Evolutionary conservation across 2,888 invertebrate genomes (phyloP), one percentile per base, ranked within the genome.

Genomic region (Andrena chrysosceles): DNA sequence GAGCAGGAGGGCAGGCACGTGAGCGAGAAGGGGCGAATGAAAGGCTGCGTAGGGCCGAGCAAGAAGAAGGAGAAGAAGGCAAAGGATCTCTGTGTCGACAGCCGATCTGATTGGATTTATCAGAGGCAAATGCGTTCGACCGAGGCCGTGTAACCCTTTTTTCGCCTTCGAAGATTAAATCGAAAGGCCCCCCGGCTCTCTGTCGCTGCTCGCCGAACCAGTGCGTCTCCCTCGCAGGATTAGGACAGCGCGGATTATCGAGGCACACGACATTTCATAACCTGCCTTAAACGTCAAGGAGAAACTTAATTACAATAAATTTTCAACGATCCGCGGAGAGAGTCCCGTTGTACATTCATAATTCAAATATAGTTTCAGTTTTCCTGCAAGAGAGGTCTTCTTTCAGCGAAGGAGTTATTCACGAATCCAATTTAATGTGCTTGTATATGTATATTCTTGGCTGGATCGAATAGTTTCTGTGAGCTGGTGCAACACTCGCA

Each of bases 51-150:
- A 52, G 67, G 67, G 42, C n/a, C 13, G 56, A 59, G 71, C 29
- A 77, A 72, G 76, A 76, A 72, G 77, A 64, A n/a, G 31, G 29
- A 48, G 48, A 49, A 73, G 63, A 74, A 80, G 80, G 77, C 71
- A 80, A 79, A 81, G 77, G 81, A 77, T 73, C 82, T 77, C 84
- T 77, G 87, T 86, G 91, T 90, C 90, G 91, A 91, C 91, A 88
- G 88, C 82, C 91, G 86, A 91, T 91, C 89, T 89, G 91, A 90
- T 90, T 91, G 90, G 90, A 91, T 90, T 90, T 90, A 89, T 89
- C 88, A 81, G 83, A 88, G 84, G 85, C 76, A 87, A 87, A 90
- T 88, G 89, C 85, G 85, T 85, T 83, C 64, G 76, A 69, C 56
- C 73, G 83, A 83, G 85, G 66, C 77, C 78, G 68, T 80, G 75